These are phyloP conservation scores for Pegea sp. DNA, from an alignment of 23 tunicate species.

Conservation along the genomic window DNA sequence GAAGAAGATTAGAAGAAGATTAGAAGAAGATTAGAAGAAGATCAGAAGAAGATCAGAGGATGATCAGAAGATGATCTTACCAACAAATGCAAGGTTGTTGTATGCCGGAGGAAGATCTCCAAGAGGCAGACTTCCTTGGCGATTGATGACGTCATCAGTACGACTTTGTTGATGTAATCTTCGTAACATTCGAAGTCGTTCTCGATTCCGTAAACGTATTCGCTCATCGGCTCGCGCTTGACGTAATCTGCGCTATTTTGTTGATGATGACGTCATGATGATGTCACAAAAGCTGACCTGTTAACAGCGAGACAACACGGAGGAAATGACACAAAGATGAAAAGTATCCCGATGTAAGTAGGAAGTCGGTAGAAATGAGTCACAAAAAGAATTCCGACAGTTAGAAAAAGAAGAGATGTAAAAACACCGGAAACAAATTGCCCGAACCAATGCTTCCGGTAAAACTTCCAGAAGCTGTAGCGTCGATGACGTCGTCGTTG, in stretches of 20 bases:
- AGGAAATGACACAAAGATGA: constrained; percentile 40
- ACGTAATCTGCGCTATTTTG: background rate
- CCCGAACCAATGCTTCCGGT: constrained; percentile 49
- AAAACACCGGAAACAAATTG: constrained; percentile 35
- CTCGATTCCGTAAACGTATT: background rate
- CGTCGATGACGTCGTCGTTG: background rate
- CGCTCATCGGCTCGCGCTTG: background rate
- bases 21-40: too few relatives aligned
- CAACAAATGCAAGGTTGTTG: constrained; percentile 1
- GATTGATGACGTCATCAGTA: background rate
- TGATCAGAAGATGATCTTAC: too few relatives aligned
- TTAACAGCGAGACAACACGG: constrained; percentile 15
- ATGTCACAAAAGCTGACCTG: background rate
- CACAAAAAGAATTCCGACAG: constrained; percentile 33
- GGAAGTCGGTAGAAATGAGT: constrained; percentile 14
- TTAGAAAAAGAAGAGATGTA: constrained; percentile 33
- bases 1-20: too few relatives aligned
- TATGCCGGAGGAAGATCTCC: background rate
- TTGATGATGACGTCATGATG: background rate
- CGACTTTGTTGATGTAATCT: background rate
- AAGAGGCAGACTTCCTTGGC: background rate
- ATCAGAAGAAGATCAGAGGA: too few relatives aligned
- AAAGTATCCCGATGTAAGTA: constrained; percentile 37
- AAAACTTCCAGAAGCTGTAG: constrained; percentile 6
- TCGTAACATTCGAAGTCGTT: background rate